Evolutionary conservation across 2,113 vertebrate genomes (phyloP).

Genomic region (Onychorhynchus coronatus): DNA sequence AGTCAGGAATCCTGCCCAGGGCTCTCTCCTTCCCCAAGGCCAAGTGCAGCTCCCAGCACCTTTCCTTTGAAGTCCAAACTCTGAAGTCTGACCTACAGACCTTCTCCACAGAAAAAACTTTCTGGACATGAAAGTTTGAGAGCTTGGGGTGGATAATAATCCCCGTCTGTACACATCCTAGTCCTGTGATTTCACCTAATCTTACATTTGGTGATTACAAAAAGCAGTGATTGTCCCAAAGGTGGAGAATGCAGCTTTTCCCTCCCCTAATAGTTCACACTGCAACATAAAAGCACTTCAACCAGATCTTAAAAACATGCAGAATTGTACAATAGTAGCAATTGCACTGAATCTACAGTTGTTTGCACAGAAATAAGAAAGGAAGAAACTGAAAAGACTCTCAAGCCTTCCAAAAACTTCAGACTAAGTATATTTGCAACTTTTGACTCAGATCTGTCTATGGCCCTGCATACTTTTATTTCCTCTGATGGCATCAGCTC

Average conservation of each 20-base stretch:
- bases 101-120: not conserved
- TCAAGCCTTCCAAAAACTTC: not conserved
- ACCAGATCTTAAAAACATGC: not conserved
- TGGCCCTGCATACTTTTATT: not conserved
- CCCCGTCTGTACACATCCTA: not conserved
- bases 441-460: not conserved
- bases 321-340: not conserved
- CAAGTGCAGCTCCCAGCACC: not conserved
- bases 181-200: not conserved
- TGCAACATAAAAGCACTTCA: constrained; percentile 3
- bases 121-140: not conserved
- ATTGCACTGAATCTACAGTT: not conserved
- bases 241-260: not conserved
- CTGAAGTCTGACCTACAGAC: not conserved
- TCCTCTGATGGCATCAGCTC: not conserved
- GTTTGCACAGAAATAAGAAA: not conserved
- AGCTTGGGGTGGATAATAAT: not conserved
- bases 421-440: not conserved
- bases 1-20: not conserved
- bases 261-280: not conserved
- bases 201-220: not conserved
- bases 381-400: not conserved
- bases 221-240: not conserved
- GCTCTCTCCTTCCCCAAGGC: not conserved
- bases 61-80: not conserved